Percentiles rank a stretch among this genome's conserved stretches.
phyloP scores from a whole-genome alignment of 2,113 vertebrate species.

The Mesocricetus auratus region DNA sequence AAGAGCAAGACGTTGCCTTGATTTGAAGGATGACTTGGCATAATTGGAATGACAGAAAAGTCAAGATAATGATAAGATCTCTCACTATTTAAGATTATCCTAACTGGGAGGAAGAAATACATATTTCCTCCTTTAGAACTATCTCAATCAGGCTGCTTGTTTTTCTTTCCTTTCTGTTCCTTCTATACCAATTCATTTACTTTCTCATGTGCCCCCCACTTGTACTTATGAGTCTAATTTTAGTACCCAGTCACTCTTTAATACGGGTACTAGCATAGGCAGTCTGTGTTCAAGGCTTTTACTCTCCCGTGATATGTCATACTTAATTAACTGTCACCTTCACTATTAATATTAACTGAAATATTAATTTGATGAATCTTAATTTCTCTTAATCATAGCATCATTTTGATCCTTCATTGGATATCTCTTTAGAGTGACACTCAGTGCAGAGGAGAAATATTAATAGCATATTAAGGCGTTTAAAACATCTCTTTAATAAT shows the following conservation, averaged over 20 bases:
- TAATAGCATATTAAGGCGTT: constrained; percentile 68
- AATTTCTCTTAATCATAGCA: constrained; percentile 85
- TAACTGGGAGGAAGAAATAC: constrained; percentile 18
- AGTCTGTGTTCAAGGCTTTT: constrained; percentile 74
- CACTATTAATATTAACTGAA: constrained; percentile 81
- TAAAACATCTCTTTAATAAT: constrained; percentile 52
- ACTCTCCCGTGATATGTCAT: constrained; percentile 74
- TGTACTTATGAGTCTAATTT: constrained; percentile 59
- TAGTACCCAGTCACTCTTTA: constrained; percentile 71
- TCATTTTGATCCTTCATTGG: constrained; percentile 75
- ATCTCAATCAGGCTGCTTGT: constrained; percentile 19
- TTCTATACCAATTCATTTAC: constrained; percentile 58
- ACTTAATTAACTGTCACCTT: constrained; percentile 83
- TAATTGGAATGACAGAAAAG: constrained; percentile 44
- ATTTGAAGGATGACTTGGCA: constrained; percentile 28
- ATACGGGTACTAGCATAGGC: constrained; percentile 11
- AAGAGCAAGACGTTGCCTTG: constrained; percentile 34
- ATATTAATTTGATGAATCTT: constrained; percentile 80
- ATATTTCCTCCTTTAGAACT: constrained; percentile 21
- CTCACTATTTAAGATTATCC: constrained; percentile 43
- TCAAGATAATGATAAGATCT: constrained; percentile 63
- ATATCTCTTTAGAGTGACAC: constrained; percentile 65
- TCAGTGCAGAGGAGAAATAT: constrained; percentile 68
- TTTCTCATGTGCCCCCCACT: background rate
- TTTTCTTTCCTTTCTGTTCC: constrained; percentile 19